Evolutionary conservation across 2,797 vertebrate species (phyloP).

Genomic region (Halcyon badia): DNA sequence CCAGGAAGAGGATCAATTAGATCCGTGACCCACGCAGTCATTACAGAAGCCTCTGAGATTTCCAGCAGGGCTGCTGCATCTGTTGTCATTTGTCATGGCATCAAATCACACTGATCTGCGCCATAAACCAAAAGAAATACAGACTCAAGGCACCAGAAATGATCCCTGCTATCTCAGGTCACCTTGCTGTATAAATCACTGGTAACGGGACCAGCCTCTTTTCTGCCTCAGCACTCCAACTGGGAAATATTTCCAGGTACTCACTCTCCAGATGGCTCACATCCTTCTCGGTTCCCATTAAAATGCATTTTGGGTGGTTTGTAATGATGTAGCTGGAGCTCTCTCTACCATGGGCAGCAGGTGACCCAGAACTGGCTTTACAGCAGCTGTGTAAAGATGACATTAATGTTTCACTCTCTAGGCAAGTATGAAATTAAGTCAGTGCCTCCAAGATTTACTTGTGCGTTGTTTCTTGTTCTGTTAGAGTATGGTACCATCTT

Average conservation of each 20-base stretch:
- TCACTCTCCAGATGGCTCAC: background rate
- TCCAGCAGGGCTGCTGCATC: conserved; percentile 23
- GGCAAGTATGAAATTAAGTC: background rate
- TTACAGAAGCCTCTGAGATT: background rate
- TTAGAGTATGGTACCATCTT: conserved; percentile 96
- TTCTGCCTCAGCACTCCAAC: background rate
- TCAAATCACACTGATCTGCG: background rate
- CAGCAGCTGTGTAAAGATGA: background rate
- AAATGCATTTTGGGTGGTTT: background rate
- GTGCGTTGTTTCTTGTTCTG: conserved; percentile 51
- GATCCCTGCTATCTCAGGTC: background rate
- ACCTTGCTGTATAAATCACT: conserved; percentile 21
- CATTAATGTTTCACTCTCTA: background rate
- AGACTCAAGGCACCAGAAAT: background rate
- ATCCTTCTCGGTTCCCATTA: background rate
- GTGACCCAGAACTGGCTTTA: background rate
- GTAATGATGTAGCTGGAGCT: background rate
- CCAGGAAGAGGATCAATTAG: conserved; percentile 47
- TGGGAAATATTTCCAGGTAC: background rate
- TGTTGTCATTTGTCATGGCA: conserved; percentile 52
- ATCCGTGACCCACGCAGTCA: conserved; percentile 11
- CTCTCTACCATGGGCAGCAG: background rate
- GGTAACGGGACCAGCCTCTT: background rate
- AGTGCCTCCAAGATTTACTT: conserved; percentile 36
- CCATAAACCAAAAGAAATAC: conserved; percentile 36